phyloP scores from a whole-genome alignment of 2,797 vertebrate genomes.

The Furcifer pardalis region DNA sequence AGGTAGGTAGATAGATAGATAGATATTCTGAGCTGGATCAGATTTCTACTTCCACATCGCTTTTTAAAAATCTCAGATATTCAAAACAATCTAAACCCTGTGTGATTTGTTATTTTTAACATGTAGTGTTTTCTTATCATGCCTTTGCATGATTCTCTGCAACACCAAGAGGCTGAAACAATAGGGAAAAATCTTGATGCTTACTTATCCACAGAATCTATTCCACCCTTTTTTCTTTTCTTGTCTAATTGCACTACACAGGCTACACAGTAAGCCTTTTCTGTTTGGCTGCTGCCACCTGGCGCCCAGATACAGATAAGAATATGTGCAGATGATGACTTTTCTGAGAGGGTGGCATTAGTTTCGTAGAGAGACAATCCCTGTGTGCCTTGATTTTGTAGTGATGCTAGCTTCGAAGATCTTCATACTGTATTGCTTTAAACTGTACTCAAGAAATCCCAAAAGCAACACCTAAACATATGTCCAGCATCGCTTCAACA shows the following conservation, averaged over 20 bases:
- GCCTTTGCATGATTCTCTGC: not conserved
- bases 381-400: not conserved
- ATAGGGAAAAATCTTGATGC: not conserved
- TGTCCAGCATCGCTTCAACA: not conserved
- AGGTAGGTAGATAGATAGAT: too few species aligned
- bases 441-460: not conserved
- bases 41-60: not conserved
- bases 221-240: not conserved
- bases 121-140: not conserved
- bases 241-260: not conserved
- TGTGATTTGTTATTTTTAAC: not conserved
- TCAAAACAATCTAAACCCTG: not conserved
- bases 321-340: too few species aligned
- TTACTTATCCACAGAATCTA: not conserved
- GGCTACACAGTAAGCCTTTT: not conserved
- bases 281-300: slow-evolving; percentile 6
- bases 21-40: not conserved
- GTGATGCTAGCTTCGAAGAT: not conserved
- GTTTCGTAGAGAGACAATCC: not conserved
- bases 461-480: not conserved
- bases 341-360: not conserved
- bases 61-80: not conserved
- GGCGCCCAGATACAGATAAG: not conserved
- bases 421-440: not conserved
- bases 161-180: not conserved